Conservation (phyloP, 1,140 invertebrate genomes). For the Aphaenogaster floridana region DNA sequence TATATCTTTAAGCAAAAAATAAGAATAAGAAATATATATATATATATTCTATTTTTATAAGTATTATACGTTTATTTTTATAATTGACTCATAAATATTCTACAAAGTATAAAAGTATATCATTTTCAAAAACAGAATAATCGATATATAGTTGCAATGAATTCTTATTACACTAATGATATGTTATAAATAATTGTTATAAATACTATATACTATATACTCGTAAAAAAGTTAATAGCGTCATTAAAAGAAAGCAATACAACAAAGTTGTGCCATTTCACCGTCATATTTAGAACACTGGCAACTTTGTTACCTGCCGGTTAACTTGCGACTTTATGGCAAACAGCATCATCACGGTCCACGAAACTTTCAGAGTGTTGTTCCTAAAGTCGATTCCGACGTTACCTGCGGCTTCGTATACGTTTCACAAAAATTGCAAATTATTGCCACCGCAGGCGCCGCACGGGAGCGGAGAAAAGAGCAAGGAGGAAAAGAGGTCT, state of each 20-base stretch:
- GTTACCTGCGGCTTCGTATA: conserved; percentile 39
- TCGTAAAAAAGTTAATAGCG: conserved; percentile 8
- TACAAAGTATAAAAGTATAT: neutral
- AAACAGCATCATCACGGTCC: conserved; percentile 62
- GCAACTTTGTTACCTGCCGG: conserved; percentile 51
- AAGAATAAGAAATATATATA: neutral
- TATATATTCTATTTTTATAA: conserved; percentile 2
- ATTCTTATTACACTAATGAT: neutral
- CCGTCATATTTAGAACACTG: conserved; percentile 44
- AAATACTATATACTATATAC: neutral
- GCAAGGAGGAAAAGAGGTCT: conserved; percentile 41
- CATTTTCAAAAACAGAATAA: neutral
- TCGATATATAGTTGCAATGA: neutral
- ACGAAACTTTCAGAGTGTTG: conserved; percentile 67
- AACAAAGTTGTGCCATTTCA: conserved; percentile 25
- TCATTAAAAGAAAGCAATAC: conserved; percentile 4
- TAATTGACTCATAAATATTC: neutral
- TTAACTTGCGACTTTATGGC: conserved; percentile 52
- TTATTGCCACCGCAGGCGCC: conserved; percentile 61
- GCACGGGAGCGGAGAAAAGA: conserved; percentile 3
- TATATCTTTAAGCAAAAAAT: no score
- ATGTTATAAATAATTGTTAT: neutral
- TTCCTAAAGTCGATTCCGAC: conserved; percentile 63
- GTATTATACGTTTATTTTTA: neutral
- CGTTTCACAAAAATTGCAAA: conserved; percentile 68